A percentile compares a stretch with the other conserved stretches of the same genome.
Conservation (phyloP, 1,140 invertebrate species). For the Drosophila kohkoa region DNA sequence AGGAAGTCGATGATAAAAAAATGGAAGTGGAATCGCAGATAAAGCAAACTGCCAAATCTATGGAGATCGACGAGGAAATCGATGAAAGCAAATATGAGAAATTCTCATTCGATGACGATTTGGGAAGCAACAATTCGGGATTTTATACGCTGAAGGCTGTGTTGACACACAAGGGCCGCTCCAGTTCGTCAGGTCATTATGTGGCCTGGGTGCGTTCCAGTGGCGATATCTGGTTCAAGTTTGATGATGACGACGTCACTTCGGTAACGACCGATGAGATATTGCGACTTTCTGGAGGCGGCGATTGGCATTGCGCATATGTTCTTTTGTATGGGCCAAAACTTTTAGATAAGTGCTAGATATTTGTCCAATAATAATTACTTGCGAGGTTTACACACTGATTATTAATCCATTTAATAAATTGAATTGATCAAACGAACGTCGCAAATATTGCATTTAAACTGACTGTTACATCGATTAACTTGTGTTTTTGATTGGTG, state of each 20-base stretch:
- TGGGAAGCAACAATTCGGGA: slow-evolving; percentile 98
- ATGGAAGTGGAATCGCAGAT: slow-evolving; percentile 60
- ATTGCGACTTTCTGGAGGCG: slow-evolving; percentile 98
- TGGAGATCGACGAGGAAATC: slow-evolving; percentile 49
- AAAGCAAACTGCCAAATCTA: slow-evolving; percentile 80
- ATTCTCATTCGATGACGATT: slow-evolving; percentile 87
- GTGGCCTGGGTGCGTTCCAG: slow-evolving; percentile 96
- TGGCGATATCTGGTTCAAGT: slow-evolving; percentile 95
- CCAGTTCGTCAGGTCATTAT: slow-evolving; percentile 99
- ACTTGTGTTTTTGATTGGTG: too few species aligned
- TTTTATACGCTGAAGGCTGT: slow-evolving; percentile 98
- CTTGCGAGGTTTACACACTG: slow-evolving; percentile 39
- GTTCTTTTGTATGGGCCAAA: slow-evolving; percentile 97
- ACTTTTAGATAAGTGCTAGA: slow-evolving; percentile 73
- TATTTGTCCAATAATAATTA: slow-evolving; percentile 52
- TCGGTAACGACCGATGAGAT: slow-evolving; percentile 96
- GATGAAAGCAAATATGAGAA: slow-evolving; percentile 64
- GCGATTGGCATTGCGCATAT: slow-evolving; percentile 99
- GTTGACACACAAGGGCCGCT: slow-evolving; percentile 98
- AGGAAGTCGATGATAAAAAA: slow-evolving; percentile 87
- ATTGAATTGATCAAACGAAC: slow-evolving; percentile 32
- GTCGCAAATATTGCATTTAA: not conserved
- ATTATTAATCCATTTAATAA: slow-evolving; percentile 66
- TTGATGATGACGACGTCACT: slow-evolving; percentile 98
- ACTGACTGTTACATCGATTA: not conserved